Conservation (phyloP, 2,113 vertebrate genomes). For the Sigmodon hispidus region DNA sequence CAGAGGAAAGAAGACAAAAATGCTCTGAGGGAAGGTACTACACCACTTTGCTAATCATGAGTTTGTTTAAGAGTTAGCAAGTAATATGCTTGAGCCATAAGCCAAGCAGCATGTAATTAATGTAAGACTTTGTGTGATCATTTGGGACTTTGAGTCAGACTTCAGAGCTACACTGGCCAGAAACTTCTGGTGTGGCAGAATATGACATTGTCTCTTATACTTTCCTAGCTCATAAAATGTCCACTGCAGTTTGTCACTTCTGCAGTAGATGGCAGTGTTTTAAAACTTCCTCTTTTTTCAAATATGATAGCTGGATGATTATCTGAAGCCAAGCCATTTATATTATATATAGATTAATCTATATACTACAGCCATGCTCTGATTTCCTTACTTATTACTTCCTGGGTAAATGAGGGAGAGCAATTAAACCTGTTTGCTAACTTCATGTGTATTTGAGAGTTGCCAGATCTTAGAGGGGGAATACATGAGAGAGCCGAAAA, state of each 20-base stretch:
- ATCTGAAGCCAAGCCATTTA: constrained; percentile 58
- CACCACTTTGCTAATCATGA: too few relatives aligned
- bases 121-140: too few relatives aligned
- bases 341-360: constrained; percentile 48
- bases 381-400: constrained; percentile 55
- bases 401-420: constrained; percentile 45
- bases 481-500: not conserved
- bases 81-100: too few relatives aligned
- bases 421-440: constrained; percentile 29
- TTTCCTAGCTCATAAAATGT: constrained; percentile 43
- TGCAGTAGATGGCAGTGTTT: constrained; percentile 82
- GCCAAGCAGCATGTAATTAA: too few relatives aligned
- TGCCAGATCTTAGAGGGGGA: not conserved
- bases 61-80: too few relatives aligned
- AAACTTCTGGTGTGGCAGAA: not conserved
- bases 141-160: too few relatives aligned
- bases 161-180: too few relatives aligned
- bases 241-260: constrained; percentile 69
- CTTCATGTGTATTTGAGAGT: not conserved
- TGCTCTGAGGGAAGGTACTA: too few relatives aligned
- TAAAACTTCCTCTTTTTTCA: constrained; percentile 66
- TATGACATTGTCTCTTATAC: constrained; percentile 22
- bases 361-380: constrained; percentile 56
- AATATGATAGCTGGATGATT: constrained; percentile 38
- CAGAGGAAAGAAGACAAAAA: too few relatives aligned